Conservation (phyloP, 2,113 vertebrate species). For the Bufo bufo region DNA sequence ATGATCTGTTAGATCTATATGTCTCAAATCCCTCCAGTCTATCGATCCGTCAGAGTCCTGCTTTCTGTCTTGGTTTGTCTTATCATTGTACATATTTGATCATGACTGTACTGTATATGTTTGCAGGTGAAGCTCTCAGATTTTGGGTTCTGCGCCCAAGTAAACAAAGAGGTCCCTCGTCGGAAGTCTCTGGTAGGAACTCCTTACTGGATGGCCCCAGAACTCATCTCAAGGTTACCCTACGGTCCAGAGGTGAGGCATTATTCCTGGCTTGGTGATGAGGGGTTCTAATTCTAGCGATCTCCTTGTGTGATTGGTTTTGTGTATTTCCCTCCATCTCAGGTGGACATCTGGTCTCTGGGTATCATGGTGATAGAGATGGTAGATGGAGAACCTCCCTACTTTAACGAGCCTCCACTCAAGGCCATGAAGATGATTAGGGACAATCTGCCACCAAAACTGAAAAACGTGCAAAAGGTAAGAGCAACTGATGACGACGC, state of each 20-base stretch:
- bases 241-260: conserved; percentile 84
- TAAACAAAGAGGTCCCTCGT: conserved; percentile 87
- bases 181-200: conserved; percentile 90
- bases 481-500: background rate
- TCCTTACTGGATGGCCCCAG: conserved; percentile 92
- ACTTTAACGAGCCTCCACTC: conserved; percentile 93
- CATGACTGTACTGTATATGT: background rate
- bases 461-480: conserved; percentile 94
- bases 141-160: conserved; percentile 93
- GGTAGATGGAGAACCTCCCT: conserved; percentile 95
- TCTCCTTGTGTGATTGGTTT: background rate
- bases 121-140: conserved; percentile 92
- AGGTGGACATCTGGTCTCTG: conserved; percentile 96
- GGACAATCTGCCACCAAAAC: conserved; percentile 91
- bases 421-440: conserved; percentile 99
- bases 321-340: background rate
- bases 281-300: fast-evolving
- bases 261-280: fast-evolving
- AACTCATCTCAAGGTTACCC: conserved; percentile 89
- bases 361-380: conserved; percentile 98
- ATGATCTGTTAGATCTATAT: too few species aligned
- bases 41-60: background rate
- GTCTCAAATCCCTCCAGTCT: background rate
- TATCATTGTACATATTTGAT: too few species aligned
- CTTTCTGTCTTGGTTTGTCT: too few species aligned